Evolutionary conservation across 2,888 invertebrate genomes (phyloP), one percentile per base, ranked within the genome.

Genomic region (Anodontia alba): DNA sequence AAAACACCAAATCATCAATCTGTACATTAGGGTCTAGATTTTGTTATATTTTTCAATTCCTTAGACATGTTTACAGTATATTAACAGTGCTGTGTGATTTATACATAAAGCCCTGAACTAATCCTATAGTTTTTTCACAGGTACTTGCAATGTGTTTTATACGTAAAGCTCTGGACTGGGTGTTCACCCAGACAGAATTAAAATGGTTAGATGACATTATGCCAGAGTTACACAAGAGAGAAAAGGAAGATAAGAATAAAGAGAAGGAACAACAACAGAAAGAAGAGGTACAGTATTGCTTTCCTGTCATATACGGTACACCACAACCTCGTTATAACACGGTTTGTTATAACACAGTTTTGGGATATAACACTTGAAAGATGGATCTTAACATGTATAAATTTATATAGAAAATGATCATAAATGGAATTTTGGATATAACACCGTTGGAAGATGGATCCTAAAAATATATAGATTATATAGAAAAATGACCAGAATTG

Each of bases 151-250:
- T 94, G 91, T 93, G 94, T 71, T 93, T 93, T 81, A 90, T 94
- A 49, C 84, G 94, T 23, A 94, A 94, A 82, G 90, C 87, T 23
- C 88, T 94, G 90, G 94, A 94, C 85, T 92, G 87, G 76, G 54
- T 93, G 57, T 94, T 94, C 84, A 91, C 92, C 1, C 94, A 94
- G 83, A 83, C 86, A 29, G 94, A 94, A 73, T 81, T 94, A 67
- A 91, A 90, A 83, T 94, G 94, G 93, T 84, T 94, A 73, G 94
- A 94, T 83, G 94, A 94, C 84, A 91, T 94, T 42, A 93, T 94
- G 90, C 94, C 94, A 0, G 94, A 94, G 69, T 82, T 88, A 12
- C 90, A 91, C 80, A 87, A 89, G 36, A 79, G 93, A 62, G 89
- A 90, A 72, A 93, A 92, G 75, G 93, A 94, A 72, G 94, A 94